Evolutionary conservation across 2,113 vertebrate species (phyloP), one percentile per base, ranked within the genome.

Genomic region (Vicugna pacos): DNA sequence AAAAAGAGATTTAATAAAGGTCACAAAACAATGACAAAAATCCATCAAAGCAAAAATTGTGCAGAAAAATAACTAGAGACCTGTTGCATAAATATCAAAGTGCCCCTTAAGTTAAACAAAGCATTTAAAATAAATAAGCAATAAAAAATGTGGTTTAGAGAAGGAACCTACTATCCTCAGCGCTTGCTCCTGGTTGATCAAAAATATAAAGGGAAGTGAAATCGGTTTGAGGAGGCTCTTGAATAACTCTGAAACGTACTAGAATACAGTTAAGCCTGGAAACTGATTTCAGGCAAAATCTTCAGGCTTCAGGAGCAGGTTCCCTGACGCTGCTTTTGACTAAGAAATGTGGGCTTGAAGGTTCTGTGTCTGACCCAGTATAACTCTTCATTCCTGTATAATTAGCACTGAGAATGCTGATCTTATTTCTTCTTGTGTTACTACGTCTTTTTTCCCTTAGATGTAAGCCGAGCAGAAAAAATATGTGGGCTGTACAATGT

Each of bases 341-440:
- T 91, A 88, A 85, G 70, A 84, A 70, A n/a, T 38, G 3, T 22
- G 80, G 46, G 10, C 46, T 88, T 85, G 65, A 15, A 54, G 54
- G 70, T 65, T 65, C 19, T 89, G 6, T 60, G 26, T 93, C 82
- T 94, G 76, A 79, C 58, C 5, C 28, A 54, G 82, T 38, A 15
- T 28, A 84, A 76, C 32, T 69, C 56, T 83, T 84, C 38, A 85
- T 96, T 93, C 82, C n/a, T 72, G 26, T 72, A 19, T 84, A 95
- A 97, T 93, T 95, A 82, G 35, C 52, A 38, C 15, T 14, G 46
- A 93, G 70, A 85, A 70, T 35, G 20, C 32, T 56, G 50, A 80
- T 65, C 42, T 93, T 42, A 32, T 80, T 95, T 91, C 54, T 54
- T 86, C 62, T 81, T 88, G 35, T 88, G 32, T 70, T 85, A 84